These are phyloP conservation scores for Suncus etruscus DNA, from an alignment of 2,113 vertebrate genomes.

Conservation along the genomic window DNA sequence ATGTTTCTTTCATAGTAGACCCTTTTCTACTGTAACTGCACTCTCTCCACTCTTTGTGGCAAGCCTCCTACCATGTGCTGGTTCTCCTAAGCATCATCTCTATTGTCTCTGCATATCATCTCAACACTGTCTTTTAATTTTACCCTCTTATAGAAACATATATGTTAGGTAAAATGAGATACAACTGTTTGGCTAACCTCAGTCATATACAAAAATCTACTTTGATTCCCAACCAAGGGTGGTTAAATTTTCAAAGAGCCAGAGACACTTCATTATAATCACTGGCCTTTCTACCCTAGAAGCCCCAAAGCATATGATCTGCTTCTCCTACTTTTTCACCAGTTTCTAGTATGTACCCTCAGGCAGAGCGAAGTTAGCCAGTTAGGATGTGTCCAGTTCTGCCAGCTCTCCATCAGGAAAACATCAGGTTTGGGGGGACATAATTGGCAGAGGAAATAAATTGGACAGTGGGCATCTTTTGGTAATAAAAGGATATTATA, in stretches of 20 bases:
- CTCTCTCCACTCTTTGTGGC: too few species aligned
- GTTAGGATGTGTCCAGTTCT: slow-evolving; percentile 13
- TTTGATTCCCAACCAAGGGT: slow-evolving; percentile 58
- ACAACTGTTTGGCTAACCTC: slow-evolving; percentile 31
- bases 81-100: too few species aligned
- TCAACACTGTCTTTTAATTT: too few species aligned
- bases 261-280: slow-evolving; percentile 66
- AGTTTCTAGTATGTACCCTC: not conserved
- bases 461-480: not conserved
- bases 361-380: not conserved
- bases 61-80: too few species aligned
- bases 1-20: too few species aligned
- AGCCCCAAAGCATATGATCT: not conserved
- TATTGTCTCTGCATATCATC: too few species aligned
- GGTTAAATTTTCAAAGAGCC: slow-evolving; percentile 65
- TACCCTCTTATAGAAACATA: not conserved
- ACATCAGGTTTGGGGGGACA: slow-evolving; percentile 26
- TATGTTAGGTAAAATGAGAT: not conserved
- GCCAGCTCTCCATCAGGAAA: slow-evolving; percentile 40
- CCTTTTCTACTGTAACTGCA: too few species aligned
- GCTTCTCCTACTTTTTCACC: not conserved
- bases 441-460: slow-evolving; percentile 36
- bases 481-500: slow-evolving; percentile 37
- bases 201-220: slow-evolving; percentile 45
- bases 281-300: not conserved